Percentiles rank a stretch among this genome's conserved stretches.
These are phyloP conservation scores for Drosophila gunungcola DNA, from an alignment of 1,140 invertebrate species.

Conservation along the genomic window DNA sequence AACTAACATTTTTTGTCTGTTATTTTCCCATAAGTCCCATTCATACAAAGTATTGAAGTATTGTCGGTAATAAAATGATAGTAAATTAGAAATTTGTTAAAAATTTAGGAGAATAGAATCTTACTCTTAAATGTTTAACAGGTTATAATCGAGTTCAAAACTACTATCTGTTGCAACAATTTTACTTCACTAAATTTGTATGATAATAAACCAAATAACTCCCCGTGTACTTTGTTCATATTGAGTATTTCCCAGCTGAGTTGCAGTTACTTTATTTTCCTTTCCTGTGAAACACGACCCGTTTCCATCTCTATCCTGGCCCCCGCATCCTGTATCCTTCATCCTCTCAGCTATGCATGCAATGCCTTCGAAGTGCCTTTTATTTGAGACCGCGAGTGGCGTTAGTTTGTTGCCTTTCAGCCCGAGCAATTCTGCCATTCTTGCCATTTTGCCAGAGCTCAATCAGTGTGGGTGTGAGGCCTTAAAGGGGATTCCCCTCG, in stretches of 20 bases:
- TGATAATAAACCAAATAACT: not conserved
- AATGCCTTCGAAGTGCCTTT: constrained; percentile 61
- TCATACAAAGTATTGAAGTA: too few relatives aligned
- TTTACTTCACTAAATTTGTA: too few relatives aligned
- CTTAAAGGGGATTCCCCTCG: not conserved
- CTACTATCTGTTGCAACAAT: too few relatives aligned
- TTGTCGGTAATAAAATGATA: too few relatives aligned
- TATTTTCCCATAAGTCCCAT: too few relatives aligned
- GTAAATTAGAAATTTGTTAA: too few relatives aligned
- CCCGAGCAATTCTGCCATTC: constrained; percentile 15
- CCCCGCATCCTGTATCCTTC: not conserved
- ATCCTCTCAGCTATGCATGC: constrained; percentile 27
- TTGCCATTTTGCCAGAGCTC: constrained; percentile 28
- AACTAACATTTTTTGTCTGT: too few relatives aligned
- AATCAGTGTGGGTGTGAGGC: constrained; percentile 21
- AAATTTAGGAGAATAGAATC: too few relatives aligned
- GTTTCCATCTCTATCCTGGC: constrained; percentile 32
- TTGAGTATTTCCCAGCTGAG: not conserved
- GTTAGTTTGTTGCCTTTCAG: constrained; percentile 51
- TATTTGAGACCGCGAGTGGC: constrained; percentile 58
- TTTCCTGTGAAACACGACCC: constrained; percentile 19
- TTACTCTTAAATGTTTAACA: too few relatives aligned
- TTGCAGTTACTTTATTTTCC: constrained; percentile 1
- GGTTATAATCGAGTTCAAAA: too few relatives aligned
- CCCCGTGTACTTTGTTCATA: not conserved